Conservation (phyloP, 2,888 invertebrate genomes). For the Torymus tubicola region DNA sequence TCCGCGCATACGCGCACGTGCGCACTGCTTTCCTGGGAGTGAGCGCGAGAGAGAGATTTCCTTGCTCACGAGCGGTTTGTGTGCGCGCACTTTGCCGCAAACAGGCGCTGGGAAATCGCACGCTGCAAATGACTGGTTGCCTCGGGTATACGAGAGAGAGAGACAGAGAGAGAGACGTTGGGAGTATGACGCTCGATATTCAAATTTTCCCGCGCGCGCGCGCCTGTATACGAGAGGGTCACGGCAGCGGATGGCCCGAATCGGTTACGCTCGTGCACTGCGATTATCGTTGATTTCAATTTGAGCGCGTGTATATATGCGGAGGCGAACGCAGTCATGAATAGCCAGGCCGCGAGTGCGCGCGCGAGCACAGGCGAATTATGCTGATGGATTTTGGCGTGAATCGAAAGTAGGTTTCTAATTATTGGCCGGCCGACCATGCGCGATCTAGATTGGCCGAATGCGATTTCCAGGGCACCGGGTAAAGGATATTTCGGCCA, state of each 20-base stretch:
- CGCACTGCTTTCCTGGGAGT: not conserved
- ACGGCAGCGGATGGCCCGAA: conserved; percentile 10
- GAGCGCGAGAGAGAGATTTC: not conserved
- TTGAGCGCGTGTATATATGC: conserved; percentile 21
- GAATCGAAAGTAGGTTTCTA: conserved; percentile 45
- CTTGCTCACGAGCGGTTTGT: conserved; percentile 1
- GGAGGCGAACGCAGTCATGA: conserved; percentile 25
- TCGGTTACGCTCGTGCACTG: conserved; percentile 40
- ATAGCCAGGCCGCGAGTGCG: conserved; percentile 7
- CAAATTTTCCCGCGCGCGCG: conserved; percentile 44
- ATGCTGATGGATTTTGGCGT: conserved; percentile 52
- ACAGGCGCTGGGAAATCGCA: conserved; percentile 37
- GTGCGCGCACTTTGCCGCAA: conserved; percentile 22
- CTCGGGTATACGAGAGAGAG: not conserved
- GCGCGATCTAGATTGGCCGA: not conserved
- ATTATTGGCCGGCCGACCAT: conserved; percentile 34
- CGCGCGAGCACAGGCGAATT: conserved; percentile 27
- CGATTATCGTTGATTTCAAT: conserved; percentile 57
- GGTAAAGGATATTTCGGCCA: too few species aligned
- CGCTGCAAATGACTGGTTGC: conserved; percentile 26
- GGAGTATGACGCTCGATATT: conserved; percentile 48
- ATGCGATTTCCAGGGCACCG: not conserved
- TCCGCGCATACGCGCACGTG: not conserved
- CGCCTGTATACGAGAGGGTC: conserved; percentile 1
- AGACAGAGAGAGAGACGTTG: not conserved